These are phyloP conservation scores for Tenthredo distinguenda DNA, from an alignment of 2,888 invertebrate species.

Conservation along the genomic window DNA sequence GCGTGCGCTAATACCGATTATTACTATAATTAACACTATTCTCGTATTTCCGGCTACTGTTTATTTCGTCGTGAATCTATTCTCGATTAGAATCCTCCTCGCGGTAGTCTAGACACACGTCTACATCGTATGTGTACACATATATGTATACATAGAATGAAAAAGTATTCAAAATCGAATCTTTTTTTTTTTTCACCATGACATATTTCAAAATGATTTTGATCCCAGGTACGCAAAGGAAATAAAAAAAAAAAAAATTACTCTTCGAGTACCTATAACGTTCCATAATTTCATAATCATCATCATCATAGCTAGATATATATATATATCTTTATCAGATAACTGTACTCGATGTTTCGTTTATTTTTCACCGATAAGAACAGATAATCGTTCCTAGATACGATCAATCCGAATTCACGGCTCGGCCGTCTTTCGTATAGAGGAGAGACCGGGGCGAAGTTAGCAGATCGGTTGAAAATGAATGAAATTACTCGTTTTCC, in stretches of 20 bases:
- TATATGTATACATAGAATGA: too few species aligned
- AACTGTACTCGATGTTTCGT: neutral
- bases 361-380: constrained; percentile 10
- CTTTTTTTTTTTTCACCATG: too few species aligned
- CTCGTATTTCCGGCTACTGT: constrained; percentile 43
- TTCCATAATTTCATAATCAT: too few species aligned
- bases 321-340: neutral
- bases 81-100: neutral
- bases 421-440: neutral
- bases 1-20: constrained; percentile 30
- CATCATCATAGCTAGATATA: too few species aligned
- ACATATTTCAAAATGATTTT: too few species aligned
- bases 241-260: too few species aligned
- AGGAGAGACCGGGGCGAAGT: too few species aligned
- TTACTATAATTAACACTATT: constrained; percentile 39
- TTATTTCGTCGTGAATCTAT: constrained; percentile 17
- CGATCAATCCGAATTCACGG: neutral
- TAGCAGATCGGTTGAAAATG: too few species aligned
- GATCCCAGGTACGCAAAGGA: too few species aligned
- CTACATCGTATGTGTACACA: neutral
- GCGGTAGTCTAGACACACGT: neutral
- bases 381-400: constrained; percentile 37
- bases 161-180: too few species aligned
- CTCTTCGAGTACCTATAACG: too few species aligned
- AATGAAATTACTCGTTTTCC: too few species aligned